Evolutionary conservation across 2,888 invertebrate genomes (phyloP), one percentile per base, ranked within the genome.

Genomic region (Phaedon cochleariae): DNA sequence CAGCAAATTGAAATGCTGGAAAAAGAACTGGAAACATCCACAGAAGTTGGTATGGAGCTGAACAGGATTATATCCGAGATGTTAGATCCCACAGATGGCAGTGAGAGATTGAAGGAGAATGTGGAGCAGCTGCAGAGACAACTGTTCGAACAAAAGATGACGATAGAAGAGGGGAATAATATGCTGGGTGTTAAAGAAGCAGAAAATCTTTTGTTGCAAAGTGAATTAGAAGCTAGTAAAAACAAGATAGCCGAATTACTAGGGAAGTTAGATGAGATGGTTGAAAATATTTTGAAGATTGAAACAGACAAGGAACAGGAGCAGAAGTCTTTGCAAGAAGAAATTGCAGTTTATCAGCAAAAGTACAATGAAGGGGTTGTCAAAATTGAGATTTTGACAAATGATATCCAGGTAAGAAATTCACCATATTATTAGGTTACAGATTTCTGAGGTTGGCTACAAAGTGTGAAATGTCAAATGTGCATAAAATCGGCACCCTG

Each of bases 1-100:
- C 92, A 91, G 59, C 90, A 93, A 80, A 85, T 92, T 18, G 83
- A 86, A 57, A 86, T 87, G 79, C 77, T 90, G 77, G 88, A 94
- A 85, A 88, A 90, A 86, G 88, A 94, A 77, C 86, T 94, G 46
- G 94, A 94, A 81, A 90, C 89, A 76, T 92, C 93, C 0, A 92
- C 94, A 0, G 92, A 93, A 75, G 92, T 93, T 6, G 91, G 90
- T 48, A 84, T 94, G 70, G 94, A 94, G 81, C 80, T 91, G 54
- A 90, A 91, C 76, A 85, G 86, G 77, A 90, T 91, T 85, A 82
- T 91, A 29, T 85, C 89, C 0, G 90, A 90, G 75, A 85, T 90
- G 72, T 81, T 91, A 57, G 88, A 85, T 65, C 89, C 91, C 63
- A 92, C 93, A 69, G 88, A 89, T 68, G 87, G 90, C 49, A 54